A percentile compares a stretch with the other conserved stretches of the same genome.
phyloP scores from a whole-genome alignment of 2,113 vertebrate genomes.

The Dicentrarchus labrax region DNA sequence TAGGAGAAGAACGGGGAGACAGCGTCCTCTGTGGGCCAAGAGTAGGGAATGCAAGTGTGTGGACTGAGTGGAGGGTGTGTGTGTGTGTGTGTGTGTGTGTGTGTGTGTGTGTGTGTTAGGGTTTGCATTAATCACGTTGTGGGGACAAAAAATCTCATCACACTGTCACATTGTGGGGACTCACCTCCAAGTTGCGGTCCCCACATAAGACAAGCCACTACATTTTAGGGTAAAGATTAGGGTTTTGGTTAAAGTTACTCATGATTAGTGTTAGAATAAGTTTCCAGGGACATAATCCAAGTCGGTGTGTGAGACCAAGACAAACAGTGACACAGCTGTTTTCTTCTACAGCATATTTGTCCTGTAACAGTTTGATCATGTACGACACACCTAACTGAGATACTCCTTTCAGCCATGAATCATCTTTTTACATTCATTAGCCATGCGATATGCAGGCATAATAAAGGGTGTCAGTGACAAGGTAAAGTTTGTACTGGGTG shows the following conservation, averaged over 20 bases:
- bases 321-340: background rate
- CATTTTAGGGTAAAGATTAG: background rate
- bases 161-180: background rate
- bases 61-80: background rate
- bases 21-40: conserved; percentile 81
- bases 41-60: conserved; percentile 56
- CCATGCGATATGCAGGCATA: conserved; percentile 29
- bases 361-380: background rate
- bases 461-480: conserved; percentile 27
- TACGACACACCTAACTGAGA: background rate
- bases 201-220: background rate
- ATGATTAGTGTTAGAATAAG: background rate
- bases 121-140: background rate
- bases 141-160: background rate
- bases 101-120: background rate
- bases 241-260: background rate
- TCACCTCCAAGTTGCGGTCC: background rate
- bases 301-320: background rate
- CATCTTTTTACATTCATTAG: conserved; percentile 29
- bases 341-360: background rate
- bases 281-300: background rate
- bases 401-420: conserved; percentile 8
- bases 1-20: conserved; percentile 59
- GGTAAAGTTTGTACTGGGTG: conserved; percentile 28
- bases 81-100: background rate